phyloP scores from a whole-genome alignment of 2,888 invertebrate species.

The Rhagonycha lutea region DNA sequence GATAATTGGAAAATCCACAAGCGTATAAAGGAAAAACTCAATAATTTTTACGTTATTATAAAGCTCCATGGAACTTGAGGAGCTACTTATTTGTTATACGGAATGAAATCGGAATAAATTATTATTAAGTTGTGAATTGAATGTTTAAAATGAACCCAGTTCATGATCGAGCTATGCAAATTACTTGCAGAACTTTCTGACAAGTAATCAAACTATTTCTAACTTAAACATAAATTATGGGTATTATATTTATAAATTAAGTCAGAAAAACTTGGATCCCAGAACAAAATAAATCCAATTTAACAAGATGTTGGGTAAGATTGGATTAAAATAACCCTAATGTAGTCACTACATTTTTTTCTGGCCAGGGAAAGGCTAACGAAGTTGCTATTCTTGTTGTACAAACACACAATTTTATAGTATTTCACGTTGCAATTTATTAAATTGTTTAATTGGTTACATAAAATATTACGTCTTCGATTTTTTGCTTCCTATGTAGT shows the following conservation, averaged over 20 bases:
- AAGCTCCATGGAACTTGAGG: not conserved
- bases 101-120: not conserved
- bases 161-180: not conserved
- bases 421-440: not conserved
- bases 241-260: not conserved
- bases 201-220: conserved; percentile 3
- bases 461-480: not conserved
- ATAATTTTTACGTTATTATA: not conserved
- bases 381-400: not conserved
- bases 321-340: too few relatives aligned
- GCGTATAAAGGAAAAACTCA: not conserved
- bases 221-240: not conserved
- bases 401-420: not conserved
- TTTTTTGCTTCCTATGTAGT: not conserved
- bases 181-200: not conserved
- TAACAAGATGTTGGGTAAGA: too few relatives aligned
- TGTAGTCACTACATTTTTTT: too few relatives aligned
- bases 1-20: not conserved
- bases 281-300: too few relatives aligned
- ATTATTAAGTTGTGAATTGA: not conserved
- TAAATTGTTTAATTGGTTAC: not conserved
- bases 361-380: too few relatives aligned
- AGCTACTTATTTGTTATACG: not conserved
- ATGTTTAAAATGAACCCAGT: not conserved
- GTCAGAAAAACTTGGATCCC: too few relatives aligned